Evolutionary conservation across 2,797 vertebrate genomes (phyloP).

Genomic region (Dendrocincla fuliginosa): DNA sequence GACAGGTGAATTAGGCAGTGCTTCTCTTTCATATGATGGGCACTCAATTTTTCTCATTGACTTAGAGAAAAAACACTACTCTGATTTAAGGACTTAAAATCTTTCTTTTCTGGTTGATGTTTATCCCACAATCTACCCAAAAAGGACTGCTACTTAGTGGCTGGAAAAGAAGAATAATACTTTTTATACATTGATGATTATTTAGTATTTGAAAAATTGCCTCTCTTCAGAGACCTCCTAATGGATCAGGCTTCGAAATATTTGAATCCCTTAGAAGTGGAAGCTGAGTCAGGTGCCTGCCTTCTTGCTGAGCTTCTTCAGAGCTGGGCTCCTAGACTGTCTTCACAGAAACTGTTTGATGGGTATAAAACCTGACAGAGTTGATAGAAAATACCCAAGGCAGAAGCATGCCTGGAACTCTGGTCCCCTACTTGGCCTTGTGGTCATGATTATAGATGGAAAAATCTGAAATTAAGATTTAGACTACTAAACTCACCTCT

Average conservation of each 20-base stretch:
- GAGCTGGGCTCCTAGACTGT: neutral
- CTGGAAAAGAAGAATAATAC: neutral
- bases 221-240: neutral
- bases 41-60: neutral
- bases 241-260: neutral
- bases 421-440: fast-evolving
- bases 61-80: neutral
- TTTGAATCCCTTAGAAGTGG: neutral
- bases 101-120: neutral
- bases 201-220: neutral
- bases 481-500: neutral
- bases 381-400: neutral
- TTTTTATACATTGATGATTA: neutral
- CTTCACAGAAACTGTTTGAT: neutral
- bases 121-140: neutral
- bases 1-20: neutral
- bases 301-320: neutral
- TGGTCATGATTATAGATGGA: neutral
- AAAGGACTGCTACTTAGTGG: neutral
- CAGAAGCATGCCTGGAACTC: neutral
- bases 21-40: neutral
- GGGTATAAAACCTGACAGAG: neutral
- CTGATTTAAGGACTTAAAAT: neutral
- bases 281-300: neutral
- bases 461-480: neutral